A percentile compares a stretch with the other conserved stretches of the same genome.
Conservation (phyloP, 2,113 vertebrate genomes). For the Tachysurus vachellii region DNA sequence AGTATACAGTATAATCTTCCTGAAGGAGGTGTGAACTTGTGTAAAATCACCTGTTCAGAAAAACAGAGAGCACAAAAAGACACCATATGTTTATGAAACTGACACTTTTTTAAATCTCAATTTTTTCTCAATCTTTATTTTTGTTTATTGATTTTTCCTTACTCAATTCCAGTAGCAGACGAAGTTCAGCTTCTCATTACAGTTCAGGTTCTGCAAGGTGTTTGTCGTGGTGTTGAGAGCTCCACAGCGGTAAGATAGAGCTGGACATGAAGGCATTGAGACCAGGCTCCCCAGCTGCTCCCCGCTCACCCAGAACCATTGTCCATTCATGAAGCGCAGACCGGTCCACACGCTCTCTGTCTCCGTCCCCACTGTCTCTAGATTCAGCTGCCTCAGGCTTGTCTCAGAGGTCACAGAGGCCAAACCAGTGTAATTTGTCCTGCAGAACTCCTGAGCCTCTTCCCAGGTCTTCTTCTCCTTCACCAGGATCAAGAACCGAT, state of each 20-base stretch:
- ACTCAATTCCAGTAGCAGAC: constrained; percentile 48
- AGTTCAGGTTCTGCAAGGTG: constrained; percentile 50
- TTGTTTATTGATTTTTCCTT: not conserved
- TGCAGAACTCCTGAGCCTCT: constrained; percentile 32
- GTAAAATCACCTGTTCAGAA: no score
- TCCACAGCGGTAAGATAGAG: constrained; percentile 48
- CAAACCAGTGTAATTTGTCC: constrained; percentile 10
- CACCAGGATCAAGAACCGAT: not conserved
- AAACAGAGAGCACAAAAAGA: not conserved
- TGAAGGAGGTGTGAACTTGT: no score
- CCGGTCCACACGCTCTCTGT: constrained; percentile 44
- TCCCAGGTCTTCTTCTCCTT: not conserved
- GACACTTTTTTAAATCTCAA: not conserved
- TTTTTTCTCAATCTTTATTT: not conserved
- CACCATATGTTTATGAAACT: not conserved
- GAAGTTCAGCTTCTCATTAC: constrained; percentile 58
- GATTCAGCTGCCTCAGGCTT: not conserved
- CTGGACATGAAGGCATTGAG: constrained; percentile 45
- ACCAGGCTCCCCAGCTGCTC: not conserved
- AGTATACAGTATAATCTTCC: not conserved
- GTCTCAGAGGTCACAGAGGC: not conserved
- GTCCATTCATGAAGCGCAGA: constrained; percentile 24
- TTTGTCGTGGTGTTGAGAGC: constrained; percentile 21
- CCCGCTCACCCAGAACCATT: constrained; percentile 44
- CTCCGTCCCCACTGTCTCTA: not conserved